Base-by-base conservation (phyloP, 1,140 invertebrate genomes). In the Drosophila arawakana region DNA sequence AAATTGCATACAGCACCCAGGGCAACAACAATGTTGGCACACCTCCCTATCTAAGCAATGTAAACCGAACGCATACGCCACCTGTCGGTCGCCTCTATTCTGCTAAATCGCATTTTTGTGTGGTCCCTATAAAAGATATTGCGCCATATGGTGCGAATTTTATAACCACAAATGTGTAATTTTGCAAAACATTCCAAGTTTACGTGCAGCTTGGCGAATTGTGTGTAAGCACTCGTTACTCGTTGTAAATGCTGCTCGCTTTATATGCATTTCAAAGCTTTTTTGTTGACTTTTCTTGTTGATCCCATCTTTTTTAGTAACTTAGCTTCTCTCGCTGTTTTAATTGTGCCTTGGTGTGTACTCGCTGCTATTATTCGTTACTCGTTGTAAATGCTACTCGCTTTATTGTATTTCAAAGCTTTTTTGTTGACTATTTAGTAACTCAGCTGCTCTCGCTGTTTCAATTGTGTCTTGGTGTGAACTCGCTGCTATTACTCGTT, bases 21-120 rank as follows among this genome's bases (percentile, higher is more conserved):
- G 6, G 25, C 6, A 30, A 41, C 62, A 61, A 74, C 72, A 74
- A 44, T 70, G 72, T 74, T 62, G 57, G 4, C 35, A 37, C 21
- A 18, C 35, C 60, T 35, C 25, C 25, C 25, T 30, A 2, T 5
- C 55, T 41, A 55, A 30, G 34, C 15, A 37, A 44, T 21, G 34
- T 21, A 7, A 13, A 35, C 35, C 11, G 44, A 13, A 30, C 7
- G 18, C 61, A 54, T 49, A 57, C 71, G 66, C 66, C 65, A 73
- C 71, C 71, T 73, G 71, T 41, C 71, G 57, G 3, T 57, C 21
- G 3, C 9, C 9, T 39, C 15, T n/a, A 30, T n/a, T 21, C 21
- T 13, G 10, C 44, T 3, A 35, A 43, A 39, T 35, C 18, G 67
- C 39, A 15, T 30, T 30, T 30, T 30, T 30, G 25, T 44, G 30